phyloP scores from a whole-genome alignment of 2,888 invertebrate species.

The Eustalomyia histrio region DNA sequence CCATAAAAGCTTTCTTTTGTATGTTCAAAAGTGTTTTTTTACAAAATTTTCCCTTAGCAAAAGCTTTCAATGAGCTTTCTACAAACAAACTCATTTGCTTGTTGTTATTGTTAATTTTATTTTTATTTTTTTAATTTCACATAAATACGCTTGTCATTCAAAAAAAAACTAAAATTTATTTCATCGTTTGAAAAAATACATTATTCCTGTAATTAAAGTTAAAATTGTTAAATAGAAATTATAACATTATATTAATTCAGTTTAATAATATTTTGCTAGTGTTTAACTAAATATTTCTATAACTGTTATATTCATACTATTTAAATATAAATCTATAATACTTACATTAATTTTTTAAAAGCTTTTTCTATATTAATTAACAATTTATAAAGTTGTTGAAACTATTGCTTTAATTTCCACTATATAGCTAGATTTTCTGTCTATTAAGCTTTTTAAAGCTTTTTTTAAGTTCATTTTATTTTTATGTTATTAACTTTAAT shows the following conservation, averaged over 20 bases:
- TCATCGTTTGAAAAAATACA: constrained; percentile 17
- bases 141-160: constrained; percentile 4
- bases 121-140: not conserved
- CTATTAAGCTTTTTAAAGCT: not conserved
- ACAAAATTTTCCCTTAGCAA: too few species aligned
- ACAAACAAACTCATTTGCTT: too few species aligned
- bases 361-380: not conserved
- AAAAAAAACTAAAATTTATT: constrained; percentile 12
- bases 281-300: constrained; percentile 3
- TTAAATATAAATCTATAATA: constrained; percentile 12
- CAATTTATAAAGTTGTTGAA: not conserved
- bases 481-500: not conserved
- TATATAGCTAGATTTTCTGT: not conserved
- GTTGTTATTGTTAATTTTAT: not conserved
- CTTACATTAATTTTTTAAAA: constrained; percentile 5
- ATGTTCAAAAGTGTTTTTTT: too few species aligned
- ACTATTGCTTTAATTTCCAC: not conserved
- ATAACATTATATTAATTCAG: constrained; percentile 1
- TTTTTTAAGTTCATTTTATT: not conserved
- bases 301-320: constrained; percentile 5
- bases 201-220: constrained; percentile 45
- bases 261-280: constrained; percentile 19
- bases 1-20: too few species aligned
- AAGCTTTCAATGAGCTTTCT: too few species aligned
- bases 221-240: constrained; percentile 3